A percentile compares a stretch with the other conserved stretches of the same genome.
Evolutionary conservation across 1,140 invertebrate species (phyloP).

Genomic region (Drosophila grimshawi): DNA sequence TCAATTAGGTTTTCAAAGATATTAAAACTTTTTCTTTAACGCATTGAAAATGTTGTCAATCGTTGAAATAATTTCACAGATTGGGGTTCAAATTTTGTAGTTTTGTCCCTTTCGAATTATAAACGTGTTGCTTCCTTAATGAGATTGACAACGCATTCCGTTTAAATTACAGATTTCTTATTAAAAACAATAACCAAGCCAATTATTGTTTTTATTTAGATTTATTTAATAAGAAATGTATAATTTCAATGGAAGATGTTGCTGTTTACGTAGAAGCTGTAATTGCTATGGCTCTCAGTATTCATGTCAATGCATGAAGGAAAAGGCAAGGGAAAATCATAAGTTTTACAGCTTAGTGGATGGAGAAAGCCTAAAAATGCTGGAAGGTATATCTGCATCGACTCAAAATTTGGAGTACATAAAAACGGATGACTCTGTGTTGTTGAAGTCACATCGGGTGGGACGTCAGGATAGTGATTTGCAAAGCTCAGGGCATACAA

Average conservation of each 20-base stretch:
- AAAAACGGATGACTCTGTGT: background rate
- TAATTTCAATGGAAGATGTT: conserved; percentile 62
- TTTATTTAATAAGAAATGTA: conserved; percentile 58
- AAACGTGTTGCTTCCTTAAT: conserved; percentile 1
- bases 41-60: conserved; percentile 30
- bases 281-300: background rate
- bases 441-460: background rate
- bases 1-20: background rate
- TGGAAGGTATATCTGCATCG: no score
- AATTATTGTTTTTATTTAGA: background rate
- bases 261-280: background rate
- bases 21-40: background rate
- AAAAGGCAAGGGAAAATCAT: no score
- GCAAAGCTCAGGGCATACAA: background rate
- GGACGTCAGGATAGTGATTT: background rate
- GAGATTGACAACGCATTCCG: conserved; percentile 37
- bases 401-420: no score
- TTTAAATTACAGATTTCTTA: conserved; percentile 68
- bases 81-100: conserved; percentile 35
- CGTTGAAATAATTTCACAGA: conserved; percentile 6
- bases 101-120: conserved; percentile 11
- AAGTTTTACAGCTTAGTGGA: no score
- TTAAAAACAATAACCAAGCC: conserved; percentile 38
- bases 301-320: background rate
- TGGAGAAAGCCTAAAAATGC: background rate